Conservation (phyloP, 1,140 invertebrate species). For the Acromyrmex echinatior region DNA sequence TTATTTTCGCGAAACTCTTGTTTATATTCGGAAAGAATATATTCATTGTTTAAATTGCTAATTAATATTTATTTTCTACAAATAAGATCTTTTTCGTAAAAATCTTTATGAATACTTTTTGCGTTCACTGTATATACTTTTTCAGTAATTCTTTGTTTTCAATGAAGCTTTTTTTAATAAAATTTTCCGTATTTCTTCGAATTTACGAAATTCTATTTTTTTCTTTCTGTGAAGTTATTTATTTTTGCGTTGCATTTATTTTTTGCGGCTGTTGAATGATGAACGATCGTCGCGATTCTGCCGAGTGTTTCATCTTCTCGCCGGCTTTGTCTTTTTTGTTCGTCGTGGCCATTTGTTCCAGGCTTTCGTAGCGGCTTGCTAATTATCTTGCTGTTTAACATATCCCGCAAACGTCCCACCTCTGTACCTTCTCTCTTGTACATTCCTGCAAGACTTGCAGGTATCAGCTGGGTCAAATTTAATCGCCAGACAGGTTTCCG, state of each 20-base stretch:
- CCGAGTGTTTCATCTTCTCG: background rate
- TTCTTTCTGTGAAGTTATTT: background rate
- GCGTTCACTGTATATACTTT: background rate
- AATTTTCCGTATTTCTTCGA: background rate
- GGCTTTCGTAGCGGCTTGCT: conserved; percentile 1
- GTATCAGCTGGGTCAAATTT: conserved; percentile 50
- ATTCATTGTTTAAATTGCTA: no score
- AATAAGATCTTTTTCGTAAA: no score
- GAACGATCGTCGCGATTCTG: background rate
- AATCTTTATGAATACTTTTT: no score
- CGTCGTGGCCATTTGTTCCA: background rate
- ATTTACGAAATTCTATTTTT: background rate
- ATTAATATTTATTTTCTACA: no score
- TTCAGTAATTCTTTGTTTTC: background rate
- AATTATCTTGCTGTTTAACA: conserved; percentile 55
- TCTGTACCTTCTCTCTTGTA: background rate
- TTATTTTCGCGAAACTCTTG: no score
- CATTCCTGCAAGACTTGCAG: conserved; percentile 27
- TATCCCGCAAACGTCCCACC: background rate
- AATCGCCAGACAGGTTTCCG: conserved; percentile 1
- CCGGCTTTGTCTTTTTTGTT: background rate
- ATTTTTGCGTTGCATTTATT: background rate
- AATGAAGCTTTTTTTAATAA: background rate
- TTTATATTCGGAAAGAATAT: no score
- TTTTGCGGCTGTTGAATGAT: no score